Evolutionary conservation across 2,113 vertebrate genomes (phyloP).

Genomic region (Brachypodius melanocephalos): DNA sequence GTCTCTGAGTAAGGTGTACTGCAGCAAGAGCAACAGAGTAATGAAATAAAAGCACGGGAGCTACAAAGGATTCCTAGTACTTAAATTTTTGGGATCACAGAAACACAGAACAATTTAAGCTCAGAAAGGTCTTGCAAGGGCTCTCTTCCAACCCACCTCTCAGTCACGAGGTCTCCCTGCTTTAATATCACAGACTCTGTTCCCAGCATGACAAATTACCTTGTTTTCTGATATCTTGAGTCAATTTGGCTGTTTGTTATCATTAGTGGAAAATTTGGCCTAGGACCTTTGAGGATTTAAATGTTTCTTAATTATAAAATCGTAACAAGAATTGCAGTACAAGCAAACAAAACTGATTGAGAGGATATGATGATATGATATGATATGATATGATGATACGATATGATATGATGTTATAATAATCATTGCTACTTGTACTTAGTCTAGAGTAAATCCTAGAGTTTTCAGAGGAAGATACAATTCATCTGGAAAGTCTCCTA

Average conservation of each 20-base stretch:
- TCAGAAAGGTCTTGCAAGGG: not conserved
- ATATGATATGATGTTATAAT: not conserved
- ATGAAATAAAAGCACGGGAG: not conserved
- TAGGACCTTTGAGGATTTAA: not conserved
- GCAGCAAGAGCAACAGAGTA: not conserved
- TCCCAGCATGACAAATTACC: not conserved
- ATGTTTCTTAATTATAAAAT: not conserved
- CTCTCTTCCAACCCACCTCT: not conserved
- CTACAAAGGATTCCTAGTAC: not conserved
- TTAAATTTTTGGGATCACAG: not conserved
- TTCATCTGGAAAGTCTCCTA: not conserved
- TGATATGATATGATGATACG: not conserved
- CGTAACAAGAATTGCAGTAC: not conserved
- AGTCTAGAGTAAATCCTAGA: not conserved
- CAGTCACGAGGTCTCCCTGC: not conserved
- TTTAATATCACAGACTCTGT: not conserved
- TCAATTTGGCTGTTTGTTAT: not conserved
- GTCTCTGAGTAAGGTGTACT: not conserved
- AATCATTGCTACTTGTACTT: not conserved
- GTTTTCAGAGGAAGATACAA: not conserved
- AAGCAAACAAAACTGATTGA: not conserved
- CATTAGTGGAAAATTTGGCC: not conserved
- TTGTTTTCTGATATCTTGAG: not conserved
- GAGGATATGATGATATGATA: not conserved
- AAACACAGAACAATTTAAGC: not conserved